These are phyloP conservation scores for Rhizomys pruinosus DNA, from an alignment of 2,113 vertebrate species.

Conservation along the genomic window DNA sequence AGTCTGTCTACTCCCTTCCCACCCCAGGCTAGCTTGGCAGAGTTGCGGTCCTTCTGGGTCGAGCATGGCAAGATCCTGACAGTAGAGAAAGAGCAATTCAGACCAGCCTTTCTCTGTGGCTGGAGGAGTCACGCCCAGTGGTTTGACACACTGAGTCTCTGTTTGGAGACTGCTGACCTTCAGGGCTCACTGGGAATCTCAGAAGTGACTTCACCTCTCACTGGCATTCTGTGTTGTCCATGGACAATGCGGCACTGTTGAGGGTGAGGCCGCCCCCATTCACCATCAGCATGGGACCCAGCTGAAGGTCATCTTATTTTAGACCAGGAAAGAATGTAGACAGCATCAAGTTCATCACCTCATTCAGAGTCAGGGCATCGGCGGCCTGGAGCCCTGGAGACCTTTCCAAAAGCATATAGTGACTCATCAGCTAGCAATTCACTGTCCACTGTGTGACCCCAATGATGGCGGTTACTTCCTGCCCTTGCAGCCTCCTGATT, in stretches of 20 bases:
- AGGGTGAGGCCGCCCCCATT: fast-evolving
- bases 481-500: fast-evolving
- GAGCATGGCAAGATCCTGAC: fast-evolving
- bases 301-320: slow-evolving; percentile 38
- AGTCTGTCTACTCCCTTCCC: fast-evolving
- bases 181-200: fast-evolving
- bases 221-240: fast-evolving
- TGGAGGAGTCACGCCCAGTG: fast-evolving
- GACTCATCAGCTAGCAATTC: background rate
- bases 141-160: background rate
- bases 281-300: fast-evolving
- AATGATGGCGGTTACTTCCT: fast-evolving
- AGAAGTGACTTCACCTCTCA: fast-evolving
- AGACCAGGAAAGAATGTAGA: background rate
- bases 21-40: fast-evolving
- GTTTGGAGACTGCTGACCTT: background rate
- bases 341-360: background rate
- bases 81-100: fast-evolving
- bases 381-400: fast-evolving
- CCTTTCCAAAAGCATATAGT: background rate
- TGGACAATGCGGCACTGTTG: background rate
- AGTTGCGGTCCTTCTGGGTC: too few relatives aligned
- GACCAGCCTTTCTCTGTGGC: background rate
- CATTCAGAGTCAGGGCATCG: background rate
- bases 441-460: background rate